Base-by-base conservation (phyloP, 2,888 invertebrate species). In the Pegoplata infirma region DNA sequence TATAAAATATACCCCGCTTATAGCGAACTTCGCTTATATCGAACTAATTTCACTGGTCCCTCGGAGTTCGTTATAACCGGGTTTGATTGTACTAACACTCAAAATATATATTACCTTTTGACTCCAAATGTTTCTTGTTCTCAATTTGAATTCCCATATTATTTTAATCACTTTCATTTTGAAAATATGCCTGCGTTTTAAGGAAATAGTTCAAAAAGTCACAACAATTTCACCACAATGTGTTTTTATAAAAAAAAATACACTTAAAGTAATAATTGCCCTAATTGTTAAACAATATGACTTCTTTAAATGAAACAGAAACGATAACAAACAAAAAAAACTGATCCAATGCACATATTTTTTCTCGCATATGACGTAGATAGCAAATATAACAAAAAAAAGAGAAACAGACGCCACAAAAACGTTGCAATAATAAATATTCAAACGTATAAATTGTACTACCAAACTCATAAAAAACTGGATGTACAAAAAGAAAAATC, bases 321-420 rank as follows among this genome's bases (percentile, higher is more conserved):
- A 21, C 3, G n/a, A 51, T n/a, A n/a, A n/a, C n/a, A n/a, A n/a
- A n/a, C n/a, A n/a, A n/a, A n/a, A n/a, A 23, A 36, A 28, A 8
- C 21, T n/a, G n/a, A n/a, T n/a, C 12, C 47, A 21, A 21, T 49
- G 49, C 5, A 36, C 10, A 32, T 10, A n/a, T n/a, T n/a, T n/a
- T n/a, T n/a, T n/a, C n/a, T n/a, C n/a, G n/a, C 25, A 14, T 17
- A 51, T 69, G 69, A 69, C 59, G 69, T 40, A 40, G 36, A 25
- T 44, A 28, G 44, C n/a, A n/a, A n/a, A n/a, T n/a, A n/a, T n/a
- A n/a, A 17, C 53, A 14, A 49, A 36, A n/a, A 58, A 56, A n/a
- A n/a, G n/a, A 28, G 3, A 46, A 58, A 40, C 17, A 59, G 59
- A 69, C 64, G 40, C 64, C 49, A 53, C 16, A 19, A 21, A n/a